A percentile compares a stretch with the other conserved stretches of the same genome.
Evolutionary conservation across 1,140 invertebrate species (phyloP).

Genomic region (Rhynchophorus ferrugineus): DNA sequence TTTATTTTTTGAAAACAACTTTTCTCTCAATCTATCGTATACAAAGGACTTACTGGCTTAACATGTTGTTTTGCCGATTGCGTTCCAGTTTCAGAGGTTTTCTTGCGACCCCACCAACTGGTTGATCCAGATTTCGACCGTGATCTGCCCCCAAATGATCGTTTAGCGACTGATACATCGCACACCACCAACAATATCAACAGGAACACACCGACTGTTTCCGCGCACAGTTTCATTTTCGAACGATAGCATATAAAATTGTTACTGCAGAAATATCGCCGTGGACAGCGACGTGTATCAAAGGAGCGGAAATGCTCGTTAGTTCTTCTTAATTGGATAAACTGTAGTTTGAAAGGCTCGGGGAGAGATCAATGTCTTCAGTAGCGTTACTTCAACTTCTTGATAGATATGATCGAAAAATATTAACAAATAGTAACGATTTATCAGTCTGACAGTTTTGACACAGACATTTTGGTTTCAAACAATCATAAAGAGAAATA

Average conservation of each 20-base stretch:
- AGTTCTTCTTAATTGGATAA: neutral
- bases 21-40: no score
- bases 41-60: no score
- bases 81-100: constrained; percentile 1
- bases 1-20: no score
- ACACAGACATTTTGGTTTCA: no score
- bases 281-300: neutral
- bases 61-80: constrained; percentile 1
- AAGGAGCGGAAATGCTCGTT: neutral
- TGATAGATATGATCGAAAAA: no score
- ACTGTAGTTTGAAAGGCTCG: neutral
- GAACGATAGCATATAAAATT: neutral
- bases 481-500: no score
- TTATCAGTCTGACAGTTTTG: no score
- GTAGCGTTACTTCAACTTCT: no score
- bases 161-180: constrained; percentile 7
- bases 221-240: neutral
- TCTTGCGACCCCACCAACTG: neutral
- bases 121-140: neutral
- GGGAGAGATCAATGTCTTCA: no score
- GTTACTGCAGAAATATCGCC: neutral
- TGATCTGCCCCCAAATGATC: neutral
- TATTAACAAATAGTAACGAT: no score
- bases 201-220: constrained; percentile 2
- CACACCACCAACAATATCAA: neutral